phyloP scores from a whole-genome alignment of 2,888 invertebrate genomes.

The Rhaphigaster nebulosa region DNA sequence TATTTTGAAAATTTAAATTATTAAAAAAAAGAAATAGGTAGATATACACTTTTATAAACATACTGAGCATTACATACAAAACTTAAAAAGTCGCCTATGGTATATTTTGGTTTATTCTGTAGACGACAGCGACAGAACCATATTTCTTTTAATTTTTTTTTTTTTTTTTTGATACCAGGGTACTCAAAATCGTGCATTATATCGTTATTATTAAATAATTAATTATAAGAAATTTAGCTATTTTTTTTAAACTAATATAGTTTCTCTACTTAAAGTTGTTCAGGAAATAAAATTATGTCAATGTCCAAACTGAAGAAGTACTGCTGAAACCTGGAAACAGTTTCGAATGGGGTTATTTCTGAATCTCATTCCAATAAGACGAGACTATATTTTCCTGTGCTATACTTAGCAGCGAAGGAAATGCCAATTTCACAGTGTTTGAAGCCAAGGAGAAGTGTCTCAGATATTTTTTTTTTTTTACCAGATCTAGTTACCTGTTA shows the following conservation, averaged over 20 bases:
- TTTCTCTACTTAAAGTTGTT: background rate
- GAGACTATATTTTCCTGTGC: background rate
- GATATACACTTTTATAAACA: no score
- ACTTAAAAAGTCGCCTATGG: no score
- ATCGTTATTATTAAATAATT: no score
- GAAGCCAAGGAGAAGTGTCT: background rate
- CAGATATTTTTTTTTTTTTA: background rate
- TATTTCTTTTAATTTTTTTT: no score
- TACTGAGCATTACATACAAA: no score
- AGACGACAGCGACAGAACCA: no score
- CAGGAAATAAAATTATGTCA: background rate
- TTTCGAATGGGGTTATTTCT: background rate
- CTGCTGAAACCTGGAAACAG: background rate
- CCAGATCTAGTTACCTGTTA: background rate
- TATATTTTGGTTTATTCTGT: no score
- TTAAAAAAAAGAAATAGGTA: no score
- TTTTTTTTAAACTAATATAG: background rate
- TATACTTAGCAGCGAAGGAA: background rate
- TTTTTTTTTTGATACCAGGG: no score
- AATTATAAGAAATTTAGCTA: background rate
- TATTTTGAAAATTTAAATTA: no score
- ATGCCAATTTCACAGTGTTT: constrained; percentile 11
- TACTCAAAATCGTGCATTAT: no score
- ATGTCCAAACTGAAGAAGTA: background rate
- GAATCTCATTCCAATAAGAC: background rate